Evolutionary conservation across 1,140 invertebrate genomes (phyloP), one percentile per base, ranked within the genome.

Genomic region (Chymomyza costata): DNA sequence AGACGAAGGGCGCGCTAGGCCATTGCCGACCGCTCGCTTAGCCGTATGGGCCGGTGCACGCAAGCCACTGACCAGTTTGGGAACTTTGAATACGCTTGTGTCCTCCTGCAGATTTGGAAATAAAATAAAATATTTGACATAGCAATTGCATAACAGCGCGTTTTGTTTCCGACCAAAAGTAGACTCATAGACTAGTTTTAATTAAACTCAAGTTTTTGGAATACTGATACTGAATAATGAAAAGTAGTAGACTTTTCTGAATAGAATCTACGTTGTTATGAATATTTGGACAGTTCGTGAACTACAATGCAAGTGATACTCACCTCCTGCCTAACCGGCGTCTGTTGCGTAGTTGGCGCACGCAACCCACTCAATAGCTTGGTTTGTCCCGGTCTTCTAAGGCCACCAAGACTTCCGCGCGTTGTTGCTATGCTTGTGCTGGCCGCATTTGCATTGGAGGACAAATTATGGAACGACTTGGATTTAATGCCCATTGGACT

Each of bases 401-500:
- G 14, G 8, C 48, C 58, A 16, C 48, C 61, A 5, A 81, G 21
- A 25, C 65, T 74, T 1, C 61, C 56, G 1, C 68, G 56, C 3
- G 58, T 32, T 13, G 31, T 6, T 8, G 40, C 30, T 6, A 17
- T 38, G 13, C 13, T 15, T n/a, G n/a, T n/a, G 43, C 38, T 6
- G 16, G 14, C 32, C 30, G 49, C 38, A 31, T 32, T n/a, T 46
- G 16, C 63, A 11, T 67, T 74, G 17, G 68, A 74, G 45, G 76
- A 81, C 34, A 85, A 44, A 38, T 85, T 85, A 43, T 84, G 81
- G 50, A 85, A 84, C 17, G 83, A 85, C 40, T 85, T 85, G 13
- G 83, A 83, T 59, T 85, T 85, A 15, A 78, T 85, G 18, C 83
- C 83, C 83, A 85, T 85, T 1, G 83, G 83, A 54, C 81, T 83